phyloP scores from a whole-genome alignment of 2,888 invertebrate genomes.

The Endotricha flammealis region DNA sequence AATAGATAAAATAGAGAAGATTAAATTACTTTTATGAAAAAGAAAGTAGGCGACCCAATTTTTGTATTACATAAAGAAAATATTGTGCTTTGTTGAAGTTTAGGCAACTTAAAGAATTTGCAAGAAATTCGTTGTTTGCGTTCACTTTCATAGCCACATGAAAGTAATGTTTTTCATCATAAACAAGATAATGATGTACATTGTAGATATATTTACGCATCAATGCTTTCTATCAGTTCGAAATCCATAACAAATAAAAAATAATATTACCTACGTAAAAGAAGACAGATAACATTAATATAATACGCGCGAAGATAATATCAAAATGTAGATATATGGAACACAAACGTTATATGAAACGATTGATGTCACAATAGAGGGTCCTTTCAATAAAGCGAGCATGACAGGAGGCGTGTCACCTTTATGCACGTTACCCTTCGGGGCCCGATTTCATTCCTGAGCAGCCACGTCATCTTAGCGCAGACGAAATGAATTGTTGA shows the following conservation, averaged over 20 bases:
- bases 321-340: not conserved
- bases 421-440: slow-evolving; percentile 34
- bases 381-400: slow-evolving; percentile 34
- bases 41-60: slow-evolving; percentile 39
- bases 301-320: not conserved
- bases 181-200: too few relatives aligned
- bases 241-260: too few relatives aligned
- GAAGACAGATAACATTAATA: not conserved
- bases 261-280: not conserved
- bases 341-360: slow-evolving; percentile 6
- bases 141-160: too few relatives aligned
- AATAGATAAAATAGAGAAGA: slow-evolving; percentile 52
- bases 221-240: too few relatives aligned
- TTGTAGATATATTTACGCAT: too few relatives aligned
- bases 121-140: slow-evolving; percentile 3
- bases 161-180: too few relatives aligned
- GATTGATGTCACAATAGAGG: slow-evolving; percentile 26
- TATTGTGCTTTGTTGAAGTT: slow-evolving; percentile 17
- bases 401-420: slow-evolving; percentile 37
- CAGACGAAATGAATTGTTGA: slow-evolving; percentile 48
- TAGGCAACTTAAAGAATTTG: slow-evolving; percentile 10
- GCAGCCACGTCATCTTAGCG: slow-evolving; percentile 43
- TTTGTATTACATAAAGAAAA: slow-evolving; percentile 30
- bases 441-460: slow-evolving; percentile 36
- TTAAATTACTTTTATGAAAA: slow-evolving; percentile 62